Base-by-base conservation (phyloP, 2,113 vertebrate species). In the Balaenoptera acutorostrata region DNA sequence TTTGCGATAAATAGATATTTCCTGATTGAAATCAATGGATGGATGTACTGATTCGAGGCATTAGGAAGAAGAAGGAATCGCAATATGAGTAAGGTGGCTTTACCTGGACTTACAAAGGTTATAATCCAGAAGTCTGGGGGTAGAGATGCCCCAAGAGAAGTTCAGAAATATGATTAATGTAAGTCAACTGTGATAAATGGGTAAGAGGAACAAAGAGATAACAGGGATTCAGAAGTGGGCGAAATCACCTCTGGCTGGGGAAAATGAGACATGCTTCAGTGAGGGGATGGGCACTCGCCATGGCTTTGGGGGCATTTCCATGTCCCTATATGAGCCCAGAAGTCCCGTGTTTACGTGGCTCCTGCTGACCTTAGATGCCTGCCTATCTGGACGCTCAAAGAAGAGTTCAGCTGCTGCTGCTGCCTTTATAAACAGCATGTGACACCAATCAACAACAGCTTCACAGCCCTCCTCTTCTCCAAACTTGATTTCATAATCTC, bases 401-500 rank as follows among this genome's bases (percentile, higher is more conserved):
- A 27, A 14, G 82, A 90, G 36, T 7, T 66, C 11, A 4, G n/a
- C 66, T 44, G 41, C 44, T 17, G 21, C 59, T 8, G 5, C 4
- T 3, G 75, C 46, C 81, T 77, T 75, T 55, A 75, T 87, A 88
- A 97, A 94, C 80, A 96, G 68, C 95, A 92, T 87, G 92, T 87
- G 93, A 97, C 82, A 96, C 10, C 9, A 36, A 68, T 95, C 92
- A 88, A 61, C 85, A 61, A 20, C 52, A 84, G 75, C 84, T 64
- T 66, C 57, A 41, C 13, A 61, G 72, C 85, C 81, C 61, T 63
- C 71, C 27, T 82, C 74, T 71, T 68, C 77, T 80, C 91, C 88
- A 83, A 95, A 57, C 55, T 55, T 75, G 80, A 49, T 66, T 94
- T 97, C 82, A 96, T 85, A 75, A 97, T 78, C 66, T 77, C 69